Percentiles rank a stretch among this genome's conserved stretches.
phyloP scores from a whole-genome alignment of 2,888 invertebrate species.

The Crocallis elinguaria region DNA sequence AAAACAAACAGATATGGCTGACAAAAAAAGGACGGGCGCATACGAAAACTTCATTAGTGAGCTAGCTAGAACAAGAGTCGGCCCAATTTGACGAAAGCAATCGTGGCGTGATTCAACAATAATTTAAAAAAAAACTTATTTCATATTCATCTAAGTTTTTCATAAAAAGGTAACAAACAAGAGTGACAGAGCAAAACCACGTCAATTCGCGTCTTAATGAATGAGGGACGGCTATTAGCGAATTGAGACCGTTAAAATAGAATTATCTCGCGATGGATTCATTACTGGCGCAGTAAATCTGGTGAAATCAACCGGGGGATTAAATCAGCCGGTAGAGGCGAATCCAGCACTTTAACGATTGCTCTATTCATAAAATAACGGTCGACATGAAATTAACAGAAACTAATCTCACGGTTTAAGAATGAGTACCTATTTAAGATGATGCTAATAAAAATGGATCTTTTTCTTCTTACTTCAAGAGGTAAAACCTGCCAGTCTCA shows the following conservation, averaged over 20 bases:
- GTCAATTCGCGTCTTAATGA: conserved; percentile 50
- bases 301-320: conserved; percentile 63
- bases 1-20: conserved; percentile 83
- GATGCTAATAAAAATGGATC: conserved; percentile 11
- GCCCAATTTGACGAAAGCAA: conserved; percentile 71
- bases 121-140: conserved; percentile 65
- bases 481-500: conserved; percentile 1
- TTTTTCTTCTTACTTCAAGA: neutral
- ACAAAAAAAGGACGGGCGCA: conserved; percentile 78
- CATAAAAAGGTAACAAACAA: conserved; percentile 68
- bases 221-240: conserved; percentile 69
- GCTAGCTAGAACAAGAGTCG: conserved; percentile 68
- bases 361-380: conserved; percentile 38
- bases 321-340: conserved; percentile 54
- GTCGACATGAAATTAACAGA: conserved; percentile 34
- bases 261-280: conserved; percentile 67
- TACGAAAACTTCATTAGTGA: conserved; percentile 77
- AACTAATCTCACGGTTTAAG: conserved; percentile 34
- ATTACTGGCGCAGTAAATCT: conserved; percentile 69
- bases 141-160: conserved; percentile 68
- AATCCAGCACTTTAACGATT: conserved; percentile 42
- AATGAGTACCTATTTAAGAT: conserved; percentile 13
- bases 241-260: conserved; percentile 71
- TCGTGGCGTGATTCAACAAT: conserved; percentile 75
- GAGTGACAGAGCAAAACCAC: conserved; percentile 69